Conservation (phyloP, 2,888 invertebrate genomes). For the Dasypogon diadema region DNA sequence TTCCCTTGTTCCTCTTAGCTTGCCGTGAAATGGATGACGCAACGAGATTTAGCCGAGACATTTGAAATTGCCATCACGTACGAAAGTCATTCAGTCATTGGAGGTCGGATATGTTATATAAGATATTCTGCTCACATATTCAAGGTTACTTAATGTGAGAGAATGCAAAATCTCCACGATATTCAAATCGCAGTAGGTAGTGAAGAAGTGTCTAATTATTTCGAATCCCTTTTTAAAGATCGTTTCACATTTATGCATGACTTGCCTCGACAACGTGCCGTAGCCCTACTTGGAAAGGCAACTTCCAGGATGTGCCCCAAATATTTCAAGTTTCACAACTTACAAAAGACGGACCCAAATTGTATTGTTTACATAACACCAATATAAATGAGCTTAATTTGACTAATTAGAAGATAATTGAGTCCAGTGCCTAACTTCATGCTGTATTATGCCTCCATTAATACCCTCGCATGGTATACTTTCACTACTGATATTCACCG, state of each 20-base stretch:
- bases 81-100: slow-evolving; percentile 29
- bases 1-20: neutral
- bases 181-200: neutral
- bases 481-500: no score
- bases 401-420: no score
- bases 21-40: slow-evolving; percentile 16
- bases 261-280: no score
- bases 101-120: slow-evolving; percentile 16
- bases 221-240: neutral
- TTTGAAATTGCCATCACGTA: slow-evolving; percentile 21
- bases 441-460: no score
- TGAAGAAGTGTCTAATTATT: neutral
- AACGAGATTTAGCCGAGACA: slow-evolving; percentile 17
- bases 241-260: neutral
- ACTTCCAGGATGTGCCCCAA: no score
- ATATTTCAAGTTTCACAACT: no score
- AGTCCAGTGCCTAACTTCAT: no score
- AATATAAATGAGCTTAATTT: no score
- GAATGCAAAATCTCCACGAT: neutral
- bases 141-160: slow-evolving; percentile 2
- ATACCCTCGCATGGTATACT: no score
- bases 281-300: no score
- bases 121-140: neutral
- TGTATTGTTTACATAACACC: no score
- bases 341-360: no score